Base-by-base conservation (phyloP, 2,888 invertebrate species). In the Tholera decimalis region DNA sequence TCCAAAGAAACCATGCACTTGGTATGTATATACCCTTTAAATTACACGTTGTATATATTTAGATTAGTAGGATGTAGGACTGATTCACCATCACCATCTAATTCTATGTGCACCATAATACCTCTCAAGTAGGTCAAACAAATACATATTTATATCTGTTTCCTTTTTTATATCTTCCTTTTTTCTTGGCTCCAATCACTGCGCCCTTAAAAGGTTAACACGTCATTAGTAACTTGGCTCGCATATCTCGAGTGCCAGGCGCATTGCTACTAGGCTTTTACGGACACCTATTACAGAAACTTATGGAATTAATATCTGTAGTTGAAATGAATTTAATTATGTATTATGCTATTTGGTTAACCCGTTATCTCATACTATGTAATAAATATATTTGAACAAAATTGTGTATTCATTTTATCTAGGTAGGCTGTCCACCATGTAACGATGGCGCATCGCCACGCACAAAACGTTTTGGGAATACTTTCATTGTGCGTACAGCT, bases 71-170 rank as follows among this genome's bases (percentile, higher is more conserved):
- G n/a, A n/a, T n/a, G n/a, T n/a, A n/a, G n/a, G n/a, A 41, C 11
- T 11, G 41, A 20, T 41, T 11, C 41, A 20, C 1, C 11, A 41
- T n/a, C 46, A 46, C 13, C n/a, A 26, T 43, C 43, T 44, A 22
- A 30, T 39, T n/a, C 15, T n/a, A 5, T 9, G 20, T n/a, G 7
- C 49, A 7, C 8, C 13, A 49, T 33, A 33, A 20, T 33, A 8
- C 47, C 30, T 50, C 26, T 47, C 11, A 79, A 55, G 13, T 66
- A 65, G 65, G 72, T 72, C 73, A 53, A 41, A 62, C 28, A 51
- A 43, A 59, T 68, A 63, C 78, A 80, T 78, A 78, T 68, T 73
- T 56, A 68, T 78, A 56, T 28, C 43, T 22, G 30, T 61, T 37
- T 56, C 59, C 65, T 53, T 72, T 72, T 56, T 18, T 15, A 60